These are phyloP conservation scores for Noctua janthina DNA, from an alignment of 2,888 invertebrate species.

Conservation along the genomic window DNA sequence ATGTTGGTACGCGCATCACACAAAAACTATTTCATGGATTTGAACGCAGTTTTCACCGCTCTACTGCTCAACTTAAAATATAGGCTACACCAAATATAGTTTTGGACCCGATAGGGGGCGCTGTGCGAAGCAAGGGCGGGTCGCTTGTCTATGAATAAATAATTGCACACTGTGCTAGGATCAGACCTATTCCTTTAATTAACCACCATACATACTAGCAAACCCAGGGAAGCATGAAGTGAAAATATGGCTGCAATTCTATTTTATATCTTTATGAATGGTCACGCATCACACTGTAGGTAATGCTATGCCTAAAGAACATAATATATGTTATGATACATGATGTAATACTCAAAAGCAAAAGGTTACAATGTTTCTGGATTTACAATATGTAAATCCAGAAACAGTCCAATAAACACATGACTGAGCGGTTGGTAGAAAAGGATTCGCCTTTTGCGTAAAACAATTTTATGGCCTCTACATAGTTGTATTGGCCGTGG, in stretches of 20 bases:
- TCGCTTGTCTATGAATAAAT: background rate
- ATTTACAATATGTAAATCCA: slow-evolving; percentile 22
- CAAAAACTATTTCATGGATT: too few species aligned
- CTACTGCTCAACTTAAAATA: too few species aligned
- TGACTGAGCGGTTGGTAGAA: background rate
- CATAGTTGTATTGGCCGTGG: background rate
- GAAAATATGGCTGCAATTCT: background rate
- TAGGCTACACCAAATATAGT: too few species aligned
- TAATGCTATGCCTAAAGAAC: background rate
- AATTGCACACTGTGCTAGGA: background rate
- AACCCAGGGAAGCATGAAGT: background rate
- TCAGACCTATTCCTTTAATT: background rate
- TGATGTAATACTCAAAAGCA: background rate
- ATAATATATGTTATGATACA: background rate
- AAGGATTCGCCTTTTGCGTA: background rate
- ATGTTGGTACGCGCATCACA: too few species aligned
- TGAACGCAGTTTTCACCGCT: too few species aligned
- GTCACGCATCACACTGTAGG: background rate
- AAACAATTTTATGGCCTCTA: background rate
- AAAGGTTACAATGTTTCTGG: background rate
- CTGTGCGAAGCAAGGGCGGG: too few species aligned
- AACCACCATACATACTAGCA: background rate
- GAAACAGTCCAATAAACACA: background rate
- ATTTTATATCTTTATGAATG: background rate
- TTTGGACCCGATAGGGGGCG: too few species aligned